Percentiles rank a stretch among this genome's conserved stretches.
These are phyloP conservation scores for Diarsia dahlii DNA, from an alignment of 2,888 invertebrate species.

Conservation along the genomic window DNA sequence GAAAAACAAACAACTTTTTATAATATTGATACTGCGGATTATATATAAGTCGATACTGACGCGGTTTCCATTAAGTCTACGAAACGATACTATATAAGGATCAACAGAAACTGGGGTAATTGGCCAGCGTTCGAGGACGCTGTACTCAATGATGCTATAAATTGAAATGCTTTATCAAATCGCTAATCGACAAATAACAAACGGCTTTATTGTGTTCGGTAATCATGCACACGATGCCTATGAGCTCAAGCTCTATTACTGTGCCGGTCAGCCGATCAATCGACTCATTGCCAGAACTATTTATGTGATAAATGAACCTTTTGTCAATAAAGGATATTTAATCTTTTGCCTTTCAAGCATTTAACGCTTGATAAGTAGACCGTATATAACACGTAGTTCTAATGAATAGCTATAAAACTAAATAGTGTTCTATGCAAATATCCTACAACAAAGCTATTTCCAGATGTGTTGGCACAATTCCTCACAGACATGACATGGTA, in stretches of 20 bases:
- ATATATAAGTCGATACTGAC: conserved; percentile 27
- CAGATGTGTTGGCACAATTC: conserved; percentile 81
- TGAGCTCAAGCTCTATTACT: conserved; percentile 69
- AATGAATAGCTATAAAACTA: conserved; percentile 33
- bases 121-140: conserved; percentile 75
- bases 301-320: conserved; percentile 66
- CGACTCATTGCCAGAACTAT: conserved; percentile 71
- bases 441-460: conserved; percentile 64
- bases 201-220: conserved; percentile 78
- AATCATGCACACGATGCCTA: conserved; percentile 75
- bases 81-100: conserved; percentile 68
- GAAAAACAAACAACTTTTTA: conserved; percentile 30
- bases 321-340: conserved; percentile 53
- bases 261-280: conserved; percentile 66
- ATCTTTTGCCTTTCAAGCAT: conserved; percentile 39
- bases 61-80: conserved; percentile 54
- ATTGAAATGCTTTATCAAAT: conserved; percentile 86
- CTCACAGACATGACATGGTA: conserved; percentile 73
- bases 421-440: conserved; percentile 51
- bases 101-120: conserved; percentile 80
- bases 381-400: conserved; percentile 11
- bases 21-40: conserved; percentile 13
- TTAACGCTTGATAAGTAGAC: conserved; percentile 39
- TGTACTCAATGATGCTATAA: conserved; percentile 85
- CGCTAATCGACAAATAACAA: conserved; percentile 84